Conservation (phyloP, 2,113 vertebrate species). For the Phoenicopterus ruber region DNA sequence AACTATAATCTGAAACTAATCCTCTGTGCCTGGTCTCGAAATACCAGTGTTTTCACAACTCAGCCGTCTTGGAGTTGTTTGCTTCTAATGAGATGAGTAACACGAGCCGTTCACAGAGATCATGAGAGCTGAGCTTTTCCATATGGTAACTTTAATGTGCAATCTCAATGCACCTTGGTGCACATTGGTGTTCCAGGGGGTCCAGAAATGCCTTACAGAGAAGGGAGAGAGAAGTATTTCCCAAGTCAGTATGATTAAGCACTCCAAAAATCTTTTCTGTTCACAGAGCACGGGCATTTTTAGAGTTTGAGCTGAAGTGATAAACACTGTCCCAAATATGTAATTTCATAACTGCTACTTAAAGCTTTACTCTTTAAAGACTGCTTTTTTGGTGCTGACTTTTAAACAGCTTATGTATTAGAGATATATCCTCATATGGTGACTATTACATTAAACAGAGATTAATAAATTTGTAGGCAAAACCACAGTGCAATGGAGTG, state of each 20-base stretch:
- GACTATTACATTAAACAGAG: not conserved
- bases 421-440: not conserved
- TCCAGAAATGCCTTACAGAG: not conserved
- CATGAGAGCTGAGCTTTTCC: not conserved
- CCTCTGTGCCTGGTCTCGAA: not conserved
- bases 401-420: not conserved
- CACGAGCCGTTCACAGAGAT: not conserved
- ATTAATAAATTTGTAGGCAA: not conserved
- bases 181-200: not conserved
- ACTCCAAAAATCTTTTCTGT: not conserved
- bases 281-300: not conserved
- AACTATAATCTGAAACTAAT: not conserved
- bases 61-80: not conserved
- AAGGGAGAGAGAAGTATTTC: not conserved
- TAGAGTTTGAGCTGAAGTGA: not conserved
- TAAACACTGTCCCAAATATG: not conserved
- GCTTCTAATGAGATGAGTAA: not conserved
- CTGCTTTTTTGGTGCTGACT: not conserved
- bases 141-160: not conserved
- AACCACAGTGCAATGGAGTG: not conserved
- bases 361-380: not conserved
- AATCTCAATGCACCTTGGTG: conserved; percentile 2
- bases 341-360: not conserved
- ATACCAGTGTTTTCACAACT: not conserved
- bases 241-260: not conserved